Conservation (phyloP, 2,797 vertebrate species). For the Dipus sagitta region DNA sequence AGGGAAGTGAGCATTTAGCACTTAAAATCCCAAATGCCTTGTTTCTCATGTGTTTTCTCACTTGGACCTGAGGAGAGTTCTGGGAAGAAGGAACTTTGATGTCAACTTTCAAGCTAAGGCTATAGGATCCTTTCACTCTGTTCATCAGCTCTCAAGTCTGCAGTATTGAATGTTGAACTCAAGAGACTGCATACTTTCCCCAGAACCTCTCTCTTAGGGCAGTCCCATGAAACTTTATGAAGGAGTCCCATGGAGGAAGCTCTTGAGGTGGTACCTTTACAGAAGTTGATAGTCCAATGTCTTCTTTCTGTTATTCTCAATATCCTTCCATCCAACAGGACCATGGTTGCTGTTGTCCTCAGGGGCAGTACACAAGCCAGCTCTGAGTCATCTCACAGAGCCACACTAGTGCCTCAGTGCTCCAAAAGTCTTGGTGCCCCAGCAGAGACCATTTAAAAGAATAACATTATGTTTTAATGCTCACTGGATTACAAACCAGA, state of each 20-base stretch:
- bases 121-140: too few species aligned
- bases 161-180: too few species aligned
- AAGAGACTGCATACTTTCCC: too few species aligned
- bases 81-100: background rate
- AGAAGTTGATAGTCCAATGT: background rate
- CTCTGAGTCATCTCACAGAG: too few species aligned
- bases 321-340: background rate
- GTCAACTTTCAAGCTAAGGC: background rate
- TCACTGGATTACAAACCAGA: background rate
- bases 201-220: too few species aligned
- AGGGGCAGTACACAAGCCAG: fast-evolving
- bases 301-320: background rate
- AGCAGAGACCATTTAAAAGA: background rate
- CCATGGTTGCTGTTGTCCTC: too few species aligned
- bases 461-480: background rate
- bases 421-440: background rate
- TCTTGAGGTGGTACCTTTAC: background rate
- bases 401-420: background rate
- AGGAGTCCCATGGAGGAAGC: too few species aligned
- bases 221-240: background rate
- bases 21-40: background rate
- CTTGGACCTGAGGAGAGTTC: background rate
- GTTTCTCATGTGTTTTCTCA: background rate
- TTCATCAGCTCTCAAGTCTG: too few species aligned
- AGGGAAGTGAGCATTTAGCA: too few species aligned